Percentiles rank a stretch among this genome's conserved stretches.
Conservation (phyloP, 2,797 vertebrate species). For the Eupleurogrammus muticus region DNA sequence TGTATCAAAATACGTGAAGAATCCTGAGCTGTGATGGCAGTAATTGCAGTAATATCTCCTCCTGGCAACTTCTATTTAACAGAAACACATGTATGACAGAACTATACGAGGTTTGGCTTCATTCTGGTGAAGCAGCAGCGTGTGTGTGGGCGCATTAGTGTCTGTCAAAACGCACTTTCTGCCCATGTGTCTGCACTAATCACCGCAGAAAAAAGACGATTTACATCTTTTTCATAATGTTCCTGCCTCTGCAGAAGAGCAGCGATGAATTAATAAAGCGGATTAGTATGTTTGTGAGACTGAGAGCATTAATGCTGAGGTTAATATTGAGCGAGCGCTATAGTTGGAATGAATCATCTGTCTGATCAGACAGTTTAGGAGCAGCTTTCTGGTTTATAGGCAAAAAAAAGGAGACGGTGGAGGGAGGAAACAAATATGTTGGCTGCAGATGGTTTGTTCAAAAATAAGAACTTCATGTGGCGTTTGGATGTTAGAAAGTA, state of each 20-base stretch:
- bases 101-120: too few relatives aligned
- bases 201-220: background rate
- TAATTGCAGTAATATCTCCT: background rate
- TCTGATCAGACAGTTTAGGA: background rate
- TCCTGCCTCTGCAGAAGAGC: background rate
- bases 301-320: background rate
- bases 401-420: background rate
- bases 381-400: background rate
- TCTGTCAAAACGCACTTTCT: background rate
- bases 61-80: background rate
- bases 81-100: too few relatives aligned
- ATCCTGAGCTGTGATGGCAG: constrained; percentile 14
- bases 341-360: background rate
- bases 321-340: background rate
- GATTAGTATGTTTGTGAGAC: background rate
- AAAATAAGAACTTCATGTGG: too few relatives aligned
- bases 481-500: background rate
- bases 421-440: background rate
- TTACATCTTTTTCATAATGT: background rate
- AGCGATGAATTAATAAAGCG: background rate
- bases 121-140: too few relatives aligned
- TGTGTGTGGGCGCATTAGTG: background rate
- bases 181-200: background rate
- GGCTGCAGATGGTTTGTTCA: background rate
- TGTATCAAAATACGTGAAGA: constrained; percentile 21